Evolutionary conservation across 2,113 vertebrate genomes (phyloP).

Genomic region (Hipposideros armiger): DNA sequence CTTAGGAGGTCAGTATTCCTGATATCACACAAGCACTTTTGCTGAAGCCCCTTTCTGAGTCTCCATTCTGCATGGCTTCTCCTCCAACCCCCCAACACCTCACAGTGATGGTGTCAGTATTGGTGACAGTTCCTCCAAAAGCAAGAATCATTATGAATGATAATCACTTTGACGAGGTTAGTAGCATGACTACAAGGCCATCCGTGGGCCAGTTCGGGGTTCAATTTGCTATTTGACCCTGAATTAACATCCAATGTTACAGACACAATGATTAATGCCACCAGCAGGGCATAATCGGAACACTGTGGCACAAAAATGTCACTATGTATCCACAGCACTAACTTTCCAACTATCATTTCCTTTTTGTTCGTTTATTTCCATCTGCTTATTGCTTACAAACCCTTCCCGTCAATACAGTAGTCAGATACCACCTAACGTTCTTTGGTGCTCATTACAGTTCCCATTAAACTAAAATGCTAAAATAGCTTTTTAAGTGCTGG

Average conservation of each 20-base stretch:
- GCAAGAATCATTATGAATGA: background rate
- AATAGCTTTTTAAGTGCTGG: conserved; percentile 42
- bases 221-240: conserved; percentile 55
- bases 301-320: conserved; percentile 35
- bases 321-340: background rate
- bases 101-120: background rate
- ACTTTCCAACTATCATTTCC: conserved; percentile 55
- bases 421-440: conserved; percentile 30
- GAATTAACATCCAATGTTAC: conserved; percentile 60
- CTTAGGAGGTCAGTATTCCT: background rate
- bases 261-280: conserved; percentile 48
- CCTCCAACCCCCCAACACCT: background rate
- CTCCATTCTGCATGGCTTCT: background rate
- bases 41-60: background rate
- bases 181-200: conserved; percentile 10
- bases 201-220: background rate
- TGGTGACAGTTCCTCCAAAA: background rate
- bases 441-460: background rate
- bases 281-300: background rate
- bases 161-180: conserved; percentile 41
- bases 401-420: background rate
- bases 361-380: conserved; percentile 51
- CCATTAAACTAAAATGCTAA: conserved; percentile 50
- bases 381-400: conserved; percentile 62
- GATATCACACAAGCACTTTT: background rate